A percentile compares a stretch with the other conserved stretches of the same genome.
These are phyloP conservation scores for Bombus huntii DNA, from an alignment of 1,140 invertebrate genomes.

Conservation along the genomic window DNA sequence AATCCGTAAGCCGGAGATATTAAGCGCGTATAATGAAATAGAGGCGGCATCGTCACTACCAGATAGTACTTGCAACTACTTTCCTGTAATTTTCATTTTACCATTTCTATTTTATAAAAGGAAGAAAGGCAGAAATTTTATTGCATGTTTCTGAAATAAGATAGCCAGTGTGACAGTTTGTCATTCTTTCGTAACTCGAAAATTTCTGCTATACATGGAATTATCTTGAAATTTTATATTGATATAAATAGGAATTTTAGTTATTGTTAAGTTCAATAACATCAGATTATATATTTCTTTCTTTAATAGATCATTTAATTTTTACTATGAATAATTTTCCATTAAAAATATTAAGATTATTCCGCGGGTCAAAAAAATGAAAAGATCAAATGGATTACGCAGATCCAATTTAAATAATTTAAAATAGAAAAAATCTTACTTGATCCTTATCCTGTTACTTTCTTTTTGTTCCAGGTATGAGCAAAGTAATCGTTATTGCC, in stretches of 20 bases:
- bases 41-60: not conserved
- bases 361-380: not conserved
- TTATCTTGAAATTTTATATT: not conserved
- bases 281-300: no score
- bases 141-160: not conserved
- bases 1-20: slow-evolving; percentile 9
- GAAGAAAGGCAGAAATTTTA: not conserved
- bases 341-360: not conserved
- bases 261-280: not conserved
- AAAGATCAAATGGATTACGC: no score
- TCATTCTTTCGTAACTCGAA: no score
- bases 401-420: no score
- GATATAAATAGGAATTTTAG: not conserved
- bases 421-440: no score
- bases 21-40: slow-evolving; percentile 22
- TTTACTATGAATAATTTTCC: not conserved
- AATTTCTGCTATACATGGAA: not conserved
- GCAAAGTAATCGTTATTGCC: not conserved
- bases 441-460: not conserved
- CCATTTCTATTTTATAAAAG: not conserved
- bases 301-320: not conserved
- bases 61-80: not conserved
- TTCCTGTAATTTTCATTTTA: slow-evolving; percentile 1
- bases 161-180: no score
- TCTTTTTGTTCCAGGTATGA: slow-evolving; percentile 1